Evolutionary conservation across 2,888 invertebrate genomes (phyloP), one percentile per base, ranked within the genome.

Genomic region (Amblyjoppa fuscipennis): DNA sequence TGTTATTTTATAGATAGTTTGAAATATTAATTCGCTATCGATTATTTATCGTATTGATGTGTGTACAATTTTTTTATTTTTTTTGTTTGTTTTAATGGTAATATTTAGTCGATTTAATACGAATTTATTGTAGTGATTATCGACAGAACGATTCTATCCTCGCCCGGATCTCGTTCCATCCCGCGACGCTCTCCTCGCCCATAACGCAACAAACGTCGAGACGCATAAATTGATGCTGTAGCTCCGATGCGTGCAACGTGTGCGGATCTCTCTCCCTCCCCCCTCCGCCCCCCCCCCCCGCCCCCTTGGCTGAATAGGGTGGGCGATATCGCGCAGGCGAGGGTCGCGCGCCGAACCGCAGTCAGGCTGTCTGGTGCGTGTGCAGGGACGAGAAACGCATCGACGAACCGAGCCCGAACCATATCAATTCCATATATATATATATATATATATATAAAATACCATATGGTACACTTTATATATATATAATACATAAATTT

Each of bases 291-390:
- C 69, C 64, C 75, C 41, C 20, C 20, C 20, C 20, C 20, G 20
- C 75, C 59, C 69, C 64, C 75, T 31, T 56, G 20, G 70, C 20
- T 66, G 75, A 76, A 66, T 76, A 59, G 68, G 84, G 64, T 56
- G 70, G 53, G 66, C 64, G 75, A 31, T 76, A 71, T 75, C 31
- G 68, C 45, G 75, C 79, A 34, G 28, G 61, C 16, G 83, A 84
- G 84, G 71, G 84, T 76, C 70, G 69, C 80, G 80, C 74, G 66
- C 66, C 68, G 34, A 81, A 81, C 74, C 81, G 59, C 76, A 84
- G 64, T 80, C 84, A 80, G 79, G 56, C 79, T 84, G 84, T 76
- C 84, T 80, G 76, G 80, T 64, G 76, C 56, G 49, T 11, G 49
- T 61, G 51, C 34, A 20, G 64, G 64, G 64, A 66, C 51, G 64